These are phyloP conservation scores for Schlechtendalia chinensis DNA, from an alignment of 1,140 invertebrate species.

Conservation along the genomic window DNA sequence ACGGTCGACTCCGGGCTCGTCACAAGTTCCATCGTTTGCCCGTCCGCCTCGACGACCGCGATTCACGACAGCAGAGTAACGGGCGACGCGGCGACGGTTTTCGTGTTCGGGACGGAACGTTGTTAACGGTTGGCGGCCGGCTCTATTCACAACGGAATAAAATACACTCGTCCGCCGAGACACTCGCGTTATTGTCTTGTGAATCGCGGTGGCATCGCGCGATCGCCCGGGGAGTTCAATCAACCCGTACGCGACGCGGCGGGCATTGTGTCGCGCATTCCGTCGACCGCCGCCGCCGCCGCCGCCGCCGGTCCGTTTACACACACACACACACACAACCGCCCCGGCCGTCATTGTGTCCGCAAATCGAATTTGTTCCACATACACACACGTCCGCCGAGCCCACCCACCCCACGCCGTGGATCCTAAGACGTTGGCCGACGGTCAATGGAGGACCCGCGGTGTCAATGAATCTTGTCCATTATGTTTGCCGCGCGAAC, in stretches of 20 bases:
- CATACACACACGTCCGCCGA: constrained; percentile 30
- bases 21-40: no score
- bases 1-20: no score
- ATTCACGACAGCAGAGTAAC: no score
- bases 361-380: constrained; percentile 50
- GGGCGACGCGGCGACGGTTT: no score
- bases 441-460: constrained; percentile 5
- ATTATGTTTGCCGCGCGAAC: background rate
- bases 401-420: background rate
- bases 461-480: constrained; percentile 27
- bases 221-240: constrained; percentile 32
- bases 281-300: constrained; percentile 8
- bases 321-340: background rate
- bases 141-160: background rate
- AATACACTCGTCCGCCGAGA: background rate
- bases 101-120: background rate
- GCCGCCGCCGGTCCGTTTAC: constrained; percentile 12
- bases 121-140: constrained; percentile 12
- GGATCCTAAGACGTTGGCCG: constrained; percentile 14
- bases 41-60: no score
- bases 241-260: constrained; percentile 33
- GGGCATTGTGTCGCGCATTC: constrained; percentile 44
- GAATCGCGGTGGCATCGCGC: constrained; percentile 19
- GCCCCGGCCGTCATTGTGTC: constrained; percentile 20
- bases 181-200: constrained; percentile 34